phyloP scores from a whole-genome alignment of 2,888 invertebrate species.

The Limnephilus auricula region DNA sequence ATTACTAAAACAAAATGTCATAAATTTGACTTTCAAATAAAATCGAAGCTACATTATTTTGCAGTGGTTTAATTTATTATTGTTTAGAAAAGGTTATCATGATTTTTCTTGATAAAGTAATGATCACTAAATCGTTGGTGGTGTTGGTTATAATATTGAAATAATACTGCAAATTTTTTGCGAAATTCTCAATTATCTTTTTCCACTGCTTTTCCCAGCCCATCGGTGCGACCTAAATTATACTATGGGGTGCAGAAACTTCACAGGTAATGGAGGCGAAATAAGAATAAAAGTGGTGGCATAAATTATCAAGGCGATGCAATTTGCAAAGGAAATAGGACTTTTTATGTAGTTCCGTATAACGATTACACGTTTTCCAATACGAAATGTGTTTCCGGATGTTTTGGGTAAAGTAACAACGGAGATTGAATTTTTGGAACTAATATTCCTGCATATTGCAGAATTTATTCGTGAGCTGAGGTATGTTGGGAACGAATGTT shows the following conservation, averaged over 20 bases:
- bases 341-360: background rate
- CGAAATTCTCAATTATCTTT: background rate
- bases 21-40: background rate
- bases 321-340: background rate
- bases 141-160: too few relatives aligned
- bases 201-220: background rate
- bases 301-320: conserved; percentile 15
- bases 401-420: background rate
- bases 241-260: background rate
- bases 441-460: background rate
- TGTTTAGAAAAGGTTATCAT: too few relatives aligned
- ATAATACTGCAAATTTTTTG: too few relatives aligned
- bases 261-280: conserved; percentile 58
- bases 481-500: too few relatives aligned
- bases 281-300: conserved; percentile 42
- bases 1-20: too few relatives aligned
- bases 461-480: background rate
- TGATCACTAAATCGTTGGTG: background rate
- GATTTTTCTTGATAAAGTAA: too few relatives aligned
- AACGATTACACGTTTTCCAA: background rate
- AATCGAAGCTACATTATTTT: background rate
- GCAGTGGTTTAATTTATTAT: background rate
- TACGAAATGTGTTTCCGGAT: background rate
- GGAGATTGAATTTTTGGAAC: background rate
- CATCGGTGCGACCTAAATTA: background rate